A percentile compares a stretch with the other conserved stretches of the same genome.
Conservation (phyloP, 1,140 invertebrate genomes). For the Bombus impatiens region DNA sequence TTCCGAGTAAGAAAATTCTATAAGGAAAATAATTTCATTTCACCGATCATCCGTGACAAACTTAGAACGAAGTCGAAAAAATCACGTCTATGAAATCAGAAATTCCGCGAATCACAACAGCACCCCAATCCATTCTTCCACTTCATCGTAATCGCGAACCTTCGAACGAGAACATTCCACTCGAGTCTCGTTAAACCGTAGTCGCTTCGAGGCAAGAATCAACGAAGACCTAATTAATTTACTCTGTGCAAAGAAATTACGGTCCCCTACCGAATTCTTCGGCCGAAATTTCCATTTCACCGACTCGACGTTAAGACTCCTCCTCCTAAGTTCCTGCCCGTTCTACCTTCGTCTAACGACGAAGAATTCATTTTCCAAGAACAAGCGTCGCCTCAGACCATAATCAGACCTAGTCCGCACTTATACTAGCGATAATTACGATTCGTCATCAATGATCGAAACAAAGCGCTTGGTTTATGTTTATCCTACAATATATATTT, state of each 20-base stretch:
- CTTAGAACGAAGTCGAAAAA: too few species aligned
- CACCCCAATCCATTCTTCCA: background rate
- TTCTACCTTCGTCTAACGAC: background rate
- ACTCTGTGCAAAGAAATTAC: conserved; percentile 6
- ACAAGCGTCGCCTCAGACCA: background rate
- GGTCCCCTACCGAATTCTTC: background rate
- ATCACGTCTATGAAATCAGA: background rate
- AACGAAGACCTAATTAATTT: conserved; percentile 24
- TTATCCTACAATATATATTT: too few species aligned
- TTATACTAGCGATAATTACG: too few species aligned
- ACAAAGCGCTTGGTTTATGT: too few species aligned
- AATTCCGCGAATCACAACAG: background rate
- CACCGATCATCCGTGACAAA: too few species aligned
- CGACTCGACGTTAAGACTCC: background rate
- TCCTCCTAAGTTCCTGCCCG: background rate
- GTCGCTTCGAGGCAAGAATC: background rate
- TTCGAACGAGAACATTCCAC: background rate
- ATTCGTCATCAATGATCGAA: too few species aligned
- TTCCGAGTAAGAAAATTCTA: too few species aligned
- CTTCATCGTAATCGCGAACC: background rate
- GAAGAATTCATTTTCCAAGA: background rate
- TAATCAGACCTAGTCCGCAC: background rate
- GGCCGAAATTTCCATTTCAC: background rate
- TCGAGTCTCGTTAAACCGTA: background rate
- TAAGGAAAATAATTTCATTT: too few species aligned